Base-by-base conservation (phyloP, 2,888 invertebrate genomes). In the Pseudanteris insignis region DNA sequence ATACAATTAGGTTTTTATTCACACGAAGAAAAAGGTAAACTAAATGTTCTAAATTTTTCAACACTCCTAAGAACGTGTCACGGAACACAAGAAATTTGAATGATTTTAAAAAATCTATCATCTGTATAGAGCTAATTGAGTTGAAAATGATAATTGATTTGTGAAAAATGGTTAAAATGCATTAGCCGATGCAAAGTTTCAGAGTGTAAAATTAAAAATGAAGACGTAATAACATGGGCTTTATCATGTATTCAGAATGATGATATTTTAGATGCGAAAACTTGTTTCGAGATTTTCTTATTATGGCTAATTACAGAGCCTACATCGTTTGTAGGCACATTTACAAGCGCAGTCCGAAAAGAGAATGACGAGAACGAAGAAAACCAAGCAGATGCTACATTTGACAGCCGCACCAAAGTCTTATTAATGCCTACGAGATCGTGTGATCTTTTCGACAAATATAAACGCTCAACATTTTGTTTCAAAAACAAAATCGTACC, bases 221-320 rank as follows among this genome's bases (percentile, higher is more conserved):
- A n/a, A n/a, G n/a, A n/a, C n/a, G n/a, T n/a, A n/a, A n/a, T n/a
- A n/a, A n/a, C n/a, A n/a, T n/a, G n/a, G n/a, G n/a, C n/a, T n/a
- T n/a, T 18, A 18, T 47, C 43, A 53, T 46, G 43, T 37, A 41
- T 48, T 47, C 34, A 11, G 18, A 8, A 38, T 21, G 58, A 54
- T 50, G 58, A 54, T 62, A 50, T 44, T 59, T 50, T 24, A 54
- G 34, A 53, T 33, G 63, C 65, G 59, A 57, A 63, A 53, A 48
- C 48, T 48, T 30, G 38, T 54, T 63, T 59, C 34, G 50, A 48
- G 53, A 40, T 60, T 63, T 65, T 65, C 59, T 60, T 62, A 57
- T 65, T 60, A 65, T 26, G 33, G 30, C 21, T 64, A 62, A 62
- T 65, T 65, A 62, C 50, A 61, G 47, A 30, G 37, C 46, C 58